Conservation (phyloP, 2,113 vertebrate species). For the Sciurus niger region DNA sequence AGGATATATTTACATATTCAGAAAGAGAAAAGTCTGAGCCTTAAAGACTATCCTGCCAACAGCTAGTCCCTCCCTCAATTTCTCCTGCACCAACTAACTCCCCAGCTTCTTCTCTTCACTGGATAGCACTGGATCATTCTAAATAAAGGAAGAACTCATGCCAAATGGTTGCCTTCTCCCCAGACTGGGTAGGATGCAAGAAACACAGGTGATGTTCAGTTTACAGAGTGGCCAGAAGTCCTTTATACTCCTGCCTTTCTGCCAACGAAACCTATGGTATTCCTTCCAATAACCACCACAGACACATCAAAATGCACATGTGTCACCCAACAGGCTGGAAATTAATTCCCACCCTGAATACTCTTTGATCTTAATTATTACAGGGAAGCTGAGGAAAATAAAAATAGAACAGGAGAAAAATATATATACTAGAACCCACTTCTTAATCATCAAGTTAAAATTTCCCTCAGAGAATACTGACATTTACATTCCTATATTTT, state of each 20-base stretch:
- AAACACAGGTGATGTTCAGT: background rate
- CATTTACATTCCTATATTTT: constrained; percentile 15
- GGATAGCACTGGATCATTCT: too few relatives aligned
- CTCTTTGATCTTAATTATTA: background rate
- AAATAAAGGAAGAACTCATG: background rate
- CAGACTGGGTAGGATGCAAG: background rate
- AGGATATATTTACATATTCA: background rate
- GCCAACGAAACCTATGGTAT: background rate
- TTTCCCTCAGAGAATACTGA: background rate
- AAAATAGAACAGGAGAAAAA: background rate
- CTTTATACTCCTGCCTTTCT: background rate
- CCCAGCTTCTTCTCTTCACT: too few relatives aligned
- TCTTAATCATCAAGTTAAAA: background rate
- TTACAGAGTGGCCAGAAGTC: background rate
- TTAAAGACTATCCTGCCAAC: background rate
- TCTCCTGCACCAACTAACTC: too few relatives aligned
- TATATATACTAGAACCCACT: background rate
- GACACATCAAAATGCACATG: background rate
- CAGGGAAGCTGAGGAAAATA: background rate
- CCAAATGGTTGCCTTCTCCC: background rate
- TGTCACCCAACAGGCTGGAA: background rate
- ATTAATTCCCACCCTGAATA: background rate
- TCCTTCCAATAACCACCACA: background rate
- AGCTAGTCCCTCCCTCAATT: too few relatives aligned
- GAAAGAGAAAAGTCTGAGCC: background rate